Evolutionary conservation across 2,113 vertebrate genomes (phyloP).

Genomic region (Amphilophus citrinellus): DNA sequence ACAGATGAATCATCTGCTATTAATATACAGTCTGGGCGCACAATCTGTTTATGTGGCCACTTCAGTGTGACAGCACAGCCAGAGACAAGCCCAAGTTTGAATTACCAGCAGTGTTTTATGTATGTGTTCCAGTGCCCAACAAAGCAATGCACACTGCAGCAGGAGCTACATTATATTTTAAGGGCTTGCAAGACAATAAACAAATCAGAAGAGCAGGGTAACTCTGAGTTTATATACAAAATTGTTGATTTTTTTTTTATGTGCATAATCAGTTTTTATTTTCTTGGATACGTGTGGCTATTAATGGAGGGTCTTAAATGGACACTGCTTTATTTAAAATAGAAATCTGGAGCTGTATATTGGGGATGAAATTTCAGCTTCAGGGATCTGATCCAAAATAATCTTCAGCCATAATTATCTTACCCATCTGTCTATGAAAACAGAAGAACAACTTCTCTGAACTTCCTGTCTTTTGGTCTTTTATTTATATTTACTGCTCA

Average conservation of each 20-base stretch:
- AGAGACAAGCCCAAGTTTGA: background rate
- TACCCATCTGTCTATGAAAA: background rate
- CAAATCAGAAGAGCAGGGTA: background rate
- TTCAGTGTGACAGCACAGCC: background rate
- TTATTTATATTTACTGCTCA: background rate
- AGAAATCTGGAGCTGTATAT: background rate
- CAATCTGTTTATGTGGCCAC: conserved; percentile 11
- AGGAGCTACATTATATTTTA: background rate
- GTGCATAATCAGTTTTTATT: background rate
- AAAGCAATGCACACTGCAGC: background rate
- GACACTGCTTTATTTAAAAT: background rate
- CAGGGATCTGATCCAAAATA: background rate
- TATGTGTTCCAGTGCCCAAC: background rate
- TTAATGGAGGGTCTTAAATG: background rate
- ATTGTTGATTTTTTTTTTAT: background rate
- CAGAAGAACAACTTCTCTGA: background rate
- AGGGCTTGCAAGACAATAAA: background rate
- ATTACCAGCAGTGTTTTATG: background rate
- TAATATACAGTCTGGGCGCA: conserved; percentile 17
- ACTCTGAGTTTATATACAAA: background rate
- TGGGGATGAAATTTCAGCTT: background rate
- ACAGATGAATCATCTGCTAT: conserved; percentile 43
- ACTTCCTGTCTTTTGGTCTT: background rate
- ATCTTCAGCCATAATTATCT: conserved; percentile 6
- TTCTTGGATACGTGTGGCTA: background rate